phyloP scores from a whole-genome alignment of 2,113 vertebrate species.

The Caloenas nicobarica region DNA sequence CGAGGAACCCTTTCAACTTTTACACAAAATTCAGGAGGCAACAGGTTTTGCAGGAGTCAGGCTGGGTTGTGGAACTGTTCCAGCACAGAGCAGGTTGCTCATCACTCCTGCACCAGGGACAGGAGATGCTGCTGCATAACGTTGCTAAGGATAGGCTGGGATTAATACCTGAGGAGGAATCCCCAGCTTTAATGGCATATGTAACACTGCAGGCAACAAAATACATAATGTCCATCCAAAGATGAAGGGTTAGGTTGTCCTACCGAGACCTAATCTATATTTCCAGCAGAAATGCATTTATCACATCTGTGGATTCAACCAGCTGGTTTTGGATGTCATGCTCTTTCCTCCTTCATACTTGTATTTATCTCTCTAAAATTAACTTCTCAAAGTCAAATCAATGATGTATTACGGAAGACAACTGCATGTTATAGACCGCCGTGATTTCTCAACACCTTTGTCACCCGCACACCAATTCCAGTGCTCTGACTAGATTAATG shows the following conservation, averaged over 20 bases:
- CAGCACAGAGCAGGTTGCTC: not conserved
- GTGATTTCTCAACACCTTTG: not conserved
- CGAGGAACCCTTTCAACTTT: not conserved
- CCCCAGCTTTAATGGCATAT: not conserved
- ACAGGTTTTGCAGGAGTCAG: too few species aligned
- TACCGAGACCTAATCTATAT: not conserved
- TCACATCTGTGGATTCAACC: not conserved
- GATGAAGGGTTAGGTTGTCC: not conserved
- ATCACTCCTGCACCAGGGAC: too few species aligned
- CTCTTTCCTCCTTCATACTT: not conserved
- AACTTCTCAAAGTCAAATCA: not conserved
- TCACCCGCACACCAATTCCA: not conserved
- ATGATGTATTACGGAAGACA: not conserved
- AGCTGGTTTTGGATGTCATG: not conserved
- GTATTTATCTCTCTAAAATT: not conserved
- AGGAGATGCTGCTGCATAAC: fast-evolving
- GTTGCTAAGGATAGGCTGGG: fast-evolving
- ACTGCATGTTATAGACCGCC: not conserved
- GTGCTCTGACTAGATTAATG: not conserved
- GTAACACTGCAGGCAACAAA: too few species aligned
- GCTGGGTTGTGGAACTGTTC: not conserved
- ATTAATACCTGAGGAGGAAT: fast-evolving
- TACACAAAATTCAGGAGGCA: not conserved
- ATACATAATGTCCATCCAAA: too few species aligned
- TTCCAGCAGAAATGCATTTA: not conserved